Base-by-base conservation (phyloP, 2,888 invertebrate genomes). In the Alentia gelatinosa region DNA sequence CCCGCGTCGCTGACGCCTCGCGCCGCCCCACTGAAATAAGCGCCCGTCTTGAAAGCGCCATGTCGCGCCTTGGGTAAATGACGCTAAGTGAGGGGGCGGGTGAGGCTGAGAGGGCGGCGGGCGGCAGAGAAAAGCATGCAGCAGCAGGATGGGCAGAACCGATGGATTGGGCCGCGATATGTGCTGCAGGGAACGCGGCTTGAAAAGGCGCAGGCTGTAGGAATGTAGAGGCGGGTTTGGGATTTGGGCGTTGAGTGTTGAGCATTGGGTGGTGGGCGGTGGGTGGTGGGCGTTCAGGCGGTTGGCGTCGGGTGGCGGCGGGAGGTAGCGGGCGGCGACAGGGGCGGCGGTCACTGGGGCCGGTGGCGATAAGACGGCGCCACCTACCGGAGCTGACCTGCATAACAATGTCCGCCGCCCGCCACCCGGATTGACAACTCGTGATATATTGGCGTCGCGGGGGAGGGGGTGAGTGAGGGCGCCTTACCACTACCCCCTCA, bases 381-480 rank as follows among this genome's bases (percentile, higher is more conserved):
- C 74, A 33, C 74, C 74, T 74, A 74, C 37, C 39, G 79, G 37
- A 7, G n/a, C 79, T 79, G 79, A 79, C 79, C 79, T 39, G 79
- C 79, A 79, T 79, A 39, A 79, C 79, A 79, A 79, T 79, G 79
- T 79, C 74, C 26, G 33, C 83, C 83, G 39, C 39, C 39, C 9
- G 26, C 83, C 26, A 35, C 39, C 37, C 83, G 9, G 39, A 35
- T 83, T 83, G 39, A 83, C 40, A 83, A 26, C 39, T 26, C 83
- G 42, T 83, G 83, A 83, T 83, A 83, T 83, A 83, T 83, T 83
- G 83, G 42, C 83, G 83, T 83, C 39, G 26, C 7, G 83, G 35
- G 79, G 39, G 19, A 37, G 79, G 79, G 68, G 12, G 79, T 79
- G 19, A 39, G 79, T 5, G 37, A 4, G 39, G 39, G 37, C 23